These are phyloP conservation scores for Taenioides sp. DNA, from an alignment of 2,797 vertebrate genomes.

Conservation along the genomic window DNA sequence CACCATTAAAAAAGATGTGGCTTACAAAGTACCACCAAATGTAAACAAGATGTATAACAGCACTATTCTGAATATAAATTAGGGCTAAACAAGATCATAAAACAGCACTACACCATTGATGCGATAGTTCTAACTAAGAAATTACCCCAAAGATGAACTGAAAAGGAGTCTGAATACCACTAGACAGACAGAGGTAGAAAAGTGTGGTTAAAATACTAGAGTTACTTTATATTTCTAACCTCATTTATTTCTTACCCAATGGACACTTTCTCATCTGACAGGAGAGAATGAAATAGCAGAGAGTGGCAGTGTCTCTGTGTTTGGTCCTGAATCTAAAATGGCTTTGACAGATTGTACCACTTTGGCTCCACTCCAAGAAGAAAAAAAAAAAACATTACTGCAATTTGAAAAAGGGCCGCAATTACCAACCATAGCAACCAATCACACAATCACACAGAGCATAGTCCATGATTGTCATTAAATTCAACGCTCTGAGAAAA, in stretches of 20 bases:
- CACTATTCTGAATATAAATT: no score
- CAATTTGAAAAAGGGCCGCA: neutral
- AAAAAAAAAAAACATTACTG: conserved; percentile 4
- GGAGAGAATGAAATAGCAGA: neutral
- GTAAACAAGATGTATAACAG: no score
- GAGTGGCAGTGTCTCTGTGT: neutral
- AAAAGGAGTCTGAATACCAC: no score
- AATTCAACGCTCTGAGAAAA: conserved; percentile 4
- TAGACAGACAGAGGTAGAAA: no score
- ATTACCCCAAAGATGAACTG: no score
- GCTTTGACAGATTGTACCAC: conserved; percentile 10
- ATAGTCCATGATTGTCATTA: neutral
- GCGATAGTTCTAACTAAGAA: no score
- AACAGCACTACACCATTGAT: no score
- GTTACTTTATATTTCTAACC: neutral
- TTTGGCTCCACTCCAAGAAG: neutral
- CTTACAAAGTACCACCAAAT: no score
- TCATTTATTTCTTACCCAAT: neutral
- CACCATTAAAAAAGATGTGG: no score
- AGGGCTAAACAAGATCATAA: no score
- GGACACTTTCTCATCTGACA: neutral
- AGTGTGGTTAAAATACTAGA: neutral
- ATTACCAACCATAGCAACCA: conserved; percentile 1
- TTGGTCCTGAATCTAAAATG: neutral
- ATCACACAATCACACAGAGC: conserved; percentile 1